These are phyloP conservation scores for Lutjanus erythropterus DNA, from an alignment of 2,113 vertebrate genomes.

Conservation along the genomic window DNA sequence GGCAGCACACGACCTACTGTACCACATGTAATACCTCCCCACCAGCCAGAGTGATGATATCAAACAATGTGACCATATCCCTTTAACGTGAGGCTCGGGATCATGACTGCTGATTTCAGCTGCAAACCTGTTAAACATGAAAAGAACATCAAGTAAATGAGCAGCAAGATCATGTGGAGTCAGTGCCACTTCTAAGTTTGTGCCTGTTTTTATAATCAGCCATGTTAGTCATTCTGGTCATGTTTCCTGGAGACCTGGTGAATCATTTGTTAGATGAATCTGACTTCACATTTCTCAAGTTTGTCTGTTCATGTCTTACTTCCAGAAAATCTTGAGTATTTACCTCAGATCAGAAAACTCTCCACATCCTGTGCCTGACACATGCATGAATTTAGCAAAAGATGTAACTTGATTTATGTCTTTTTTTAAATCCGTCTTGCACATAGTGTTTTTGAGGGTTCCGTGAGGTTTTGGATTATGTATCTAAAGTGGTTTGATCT, in stretches of 20 bases:
- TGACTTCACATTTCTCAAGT: background rate
- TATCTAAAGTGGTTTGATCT: conserved; percentile 23
- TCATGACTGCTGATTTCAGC: background rate
- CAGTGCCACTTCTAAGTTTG: background rate
- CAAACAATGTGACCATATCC: background rate
- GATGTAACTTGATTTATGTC: background rate
- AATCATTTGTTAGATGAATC: conserved; percentile 3
- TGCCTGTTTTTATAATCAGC: background rate
- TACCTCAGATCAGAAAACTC: background rate
- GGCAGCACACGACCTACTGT: conserved; percentile 17
- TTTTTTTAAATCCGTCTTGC: conserved; percentile 15
- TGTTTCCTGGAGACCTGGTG: background rate
- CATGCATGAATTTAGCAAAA: background rate
- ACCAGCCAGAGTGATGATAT: background rate
- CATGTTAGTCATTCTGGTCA: conserved; percentile 4
- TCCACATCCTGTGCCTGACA: conserved; percentile 8
- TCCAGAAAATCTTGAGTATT: background rate
- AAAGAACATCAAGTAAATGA: conserved; percentile 1
- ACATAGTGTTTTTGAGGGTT: background rate
- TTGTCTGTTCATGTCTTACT: background rate
- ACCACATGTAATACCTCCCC: background rate
- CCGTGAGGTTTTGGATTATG: background rate
- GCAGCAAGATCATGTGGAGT: background rate
- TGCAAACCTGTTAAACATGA: background rate
- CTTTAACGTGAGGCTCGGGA: background rate